A percentile compares a stretch with the other conserved stretches of the same genome.
These are phyloP conservation scores for Tangara arthus DNA, from an alignment of 2,797 vertebrate species.

Conservation along the genomic window DNA sequence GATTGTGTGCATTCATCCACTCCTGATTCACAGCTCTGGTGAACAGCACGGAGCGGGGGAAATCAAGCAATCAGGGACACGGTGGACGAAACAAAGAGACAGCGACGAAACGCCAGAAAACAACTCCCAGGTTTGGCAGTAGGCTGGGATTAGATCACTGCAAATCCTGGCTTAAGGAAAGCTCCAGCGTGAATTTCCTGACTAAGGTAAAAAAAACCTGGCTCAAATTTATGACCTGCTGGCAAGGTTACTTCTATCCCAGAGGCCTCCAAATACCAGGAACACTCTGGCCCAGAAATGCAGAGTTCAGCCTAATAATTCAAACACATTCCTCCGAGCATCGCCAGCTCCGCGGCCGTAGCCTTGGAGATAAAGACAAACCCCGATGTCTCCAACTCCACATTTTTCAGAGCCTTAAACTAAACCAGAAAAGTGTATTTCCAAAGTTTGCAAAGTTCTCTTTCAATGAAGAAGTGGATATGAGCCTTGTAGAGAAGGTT, in stretches of 20 bases:
- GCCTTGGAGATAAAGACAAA: neutral
- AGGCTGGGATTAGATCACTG: neutral
- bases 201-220: slow-evolving; percentile 47
- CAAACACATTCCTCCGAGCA: neutral
- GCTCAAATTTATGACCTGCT: slow-evolving; percentile 47
- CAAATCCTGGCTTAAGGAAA: slow-evolving; percentile 13
- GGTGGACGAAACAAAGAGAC: neutral
- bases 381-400: neutral
- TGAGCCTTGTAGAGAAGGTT: neutral
- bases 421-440: neutral
- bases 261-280: slow-evolving; percentile 49
- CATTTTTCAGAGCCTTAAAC: neutral
- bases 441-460: neutral
- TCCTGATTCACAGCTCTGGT: neutral
- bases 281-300: slow-evolving; percentile 35
- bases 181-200: slow-evolving; percentile 40
- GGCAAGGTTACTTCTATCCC: slow-evolving; percentile 39
- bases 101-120: fast-evolving
- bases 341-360: neutral
- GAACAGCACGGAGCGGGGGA: fast-evolving
- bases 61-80: fast-evolving
- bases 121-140: neutral
- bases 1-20: neutral
- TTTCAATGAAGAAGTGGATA: neutral
- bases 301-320: slow-evolving; percentile 20